Evolutionary conservation across 2,888 invertebrate genomes (phyloP), one percentile per base, ranked within the genome.

Genomic region (Subacronicta megacephala): DNA sequence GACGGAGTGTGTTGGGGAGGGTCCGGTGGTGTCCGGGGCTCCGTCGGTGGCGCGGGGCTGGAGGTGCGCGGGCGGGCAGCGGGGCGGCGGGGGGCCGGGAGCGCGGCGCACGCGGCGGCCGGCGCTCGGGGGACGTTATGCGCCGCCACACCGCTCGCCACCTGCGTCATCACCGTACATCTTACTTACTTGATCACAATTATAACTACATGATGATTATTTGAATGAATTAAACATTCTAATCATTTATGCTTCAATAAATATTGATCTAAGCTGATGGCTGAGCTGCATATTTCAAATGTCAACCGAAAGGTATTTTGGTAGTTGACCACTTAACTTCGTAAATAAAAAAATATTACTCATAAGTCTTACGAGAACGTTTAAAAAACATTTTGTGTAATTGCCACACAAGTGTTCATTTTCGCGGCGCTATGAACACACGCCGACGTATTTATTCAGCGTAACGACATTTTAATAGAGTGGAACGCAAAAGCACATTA

Each of bases 81-180:
- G 62, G 72, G 76, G 68, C 67, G 78, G 72, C 62, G 67, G 66
- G 50, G 59, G 63, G 72, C 69, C 72, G 75, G 77, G 76, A 13
- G 77, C 78, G 69, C 66, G 72, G 78, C 75, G 75, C 77, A 76
- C 40, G 74, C 67, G 71, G 72, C 52, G 64, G 69, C 62, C 66
- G 79, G 62, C 71, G 42, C 44, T 43, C 60, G 57, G 69, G 62
- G 77, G 75, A 57, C 83, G 81, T 83, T 86, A 84, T 83, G 83
- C 90, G 89, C 88, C 91, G 88, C 92, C 90, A 90, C 92, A 90
- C 92, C 93, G 90, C 92, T 93, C 94, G 93, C 94, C 94, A 93
- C 94, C 94, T 94, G 83, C 0, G 31, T 10, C 18, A 45, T 15
- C 23, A 46, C 13, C 29, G 7, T 9, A 41, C 17, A 45, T 40